Conservation (phyloP, 1,140 invertebrate genomes). For the Lordiphosa stackelbergi region DNA sequence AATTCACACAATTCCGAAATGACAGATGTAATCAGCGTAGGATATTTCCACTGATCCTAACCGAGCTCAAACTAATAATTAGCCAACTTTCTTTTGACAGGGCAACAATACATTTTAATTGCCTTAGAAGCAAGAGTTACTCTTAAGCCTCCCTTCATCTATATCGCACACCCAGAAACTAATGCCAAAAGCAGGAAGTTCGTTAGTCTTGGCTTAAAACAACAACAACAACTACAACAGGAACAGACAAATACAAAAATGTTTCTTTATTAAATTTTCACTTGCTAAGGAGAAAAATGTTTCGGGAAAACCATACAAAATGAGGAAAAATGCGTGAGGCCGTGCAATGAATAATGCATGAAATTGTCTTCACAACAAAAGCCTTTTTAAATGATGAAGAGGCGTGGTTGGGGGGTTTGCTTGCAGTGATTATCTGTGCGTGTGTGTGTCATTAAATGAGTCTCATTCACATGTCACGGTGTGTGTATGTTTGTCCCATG, state of each 20-base stretch:
- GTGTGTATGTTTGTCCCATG: slow-evolving; percentile 9
- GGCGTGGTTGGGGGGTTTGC: background rate
- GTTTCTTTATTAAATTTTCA: slow-evolving; percentile 22
- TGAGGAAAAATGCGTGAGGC: slow-evolving; percentile 17
- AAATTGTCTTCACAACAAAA: slow-evolving; percentile 16
- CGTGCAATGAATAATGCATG: slow-evolving; percentile 19
- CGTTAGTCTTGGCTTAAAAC: slow-evolving; percentile 13
- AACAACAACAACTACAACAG: slow-evolving; percentile 1
- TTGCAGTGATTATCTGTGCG: slow-evolving; percentile 14
- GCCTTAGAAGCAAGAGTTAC: background rate
- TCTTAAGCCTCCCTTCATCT: background rate
- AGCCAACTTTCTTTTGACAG: background rate
- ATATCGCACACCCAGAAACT: background rate
- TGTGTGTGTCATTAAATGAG: slow-evolving; percentile 13
- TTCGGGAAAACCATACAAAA: slow-evolving; percentile 9
- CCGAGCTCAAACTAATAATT: too few relatives aligned
- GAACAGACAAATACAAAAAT: slow-evolving; percentile 11
- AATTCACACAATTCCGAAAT: slow-evolving; percentile 8
- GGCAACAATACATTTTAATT: background rate
- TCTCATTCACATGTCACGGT: slow-evolving; percentile 6
- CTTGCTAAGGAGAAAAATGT: slow-evolving; percentile 13
- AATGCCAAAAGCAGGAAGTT: slow-evolving; percentile 16
- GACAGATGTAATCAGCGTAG: too few relatives aligned
- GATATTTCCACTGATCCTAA: too few relatives aligned
- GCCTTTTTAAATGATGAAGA: slow-evolving; percentile 13